Base-by-base conservation (phyloP, 2,797 vertebrate species). In the Champsocephalus esox region DNA sequence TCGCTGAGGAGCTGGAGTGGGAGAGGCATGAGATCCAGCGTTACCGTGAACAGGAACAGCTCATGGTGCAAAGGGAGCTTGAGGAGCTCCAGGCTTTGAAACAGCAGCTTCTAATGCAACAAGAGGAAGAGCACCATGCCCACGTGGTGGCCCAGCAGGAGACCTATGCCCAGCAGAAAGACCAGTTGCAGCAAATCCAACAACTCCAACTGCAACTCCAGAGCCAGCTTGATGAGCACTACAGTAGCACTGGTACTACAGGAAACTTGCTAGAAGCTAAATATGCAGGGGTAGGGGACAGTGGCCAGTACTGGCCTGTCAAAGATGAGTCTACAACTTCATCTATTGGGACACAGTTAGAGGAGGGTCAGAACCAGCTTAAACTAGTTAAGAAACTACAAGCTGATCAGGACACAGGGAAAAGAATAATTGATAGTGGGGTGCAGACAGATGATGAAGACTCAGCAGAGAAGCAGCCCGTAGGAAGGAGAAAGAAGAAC, bases 371-470 rank as follows among this genome's bases (percentile, higher is more conserved):
- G 69, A 95, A 95, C 56, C 92, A 95, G 11, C 93, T 95, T 44
- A 94, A 92, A 50, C 51, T 96, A 70, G 92, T 94, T 80, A 97
- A 95, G 74, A 96, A 94, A 81, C 94, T 95, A 87, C 93, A 95
- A 73, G 94, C 94, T 69, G 96, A 97, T 52, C 89, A 95, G 57
- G 96, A 95, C 50, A 93, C 92, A 69, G 93, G 84, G 59, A 99
- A 96, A 92, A 98, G 95, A 90, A 96, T 99, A 65, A 94, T 96
- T 76, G 97, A 98, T 89, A 99, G 97, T 82, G 96, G 97, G 50
- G 96, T 99, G 3, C 98, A 99, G 87, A 99, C 98, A 16, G 98
- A 99, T 64, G 98, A 99, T 56, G 98, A 99, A 92, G 98, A 99
- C 9, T 95, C 92, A 32, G 83, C 95, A 60, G 98, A 98, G 57